Percentiles rank a stretch among this genome's conserved stretches.
These are phyloP conservation scores for Callosobruchus maculatus DNA, from an alignment of 2,888 invertebrate species.

Conservation along the genomic window DNA sequence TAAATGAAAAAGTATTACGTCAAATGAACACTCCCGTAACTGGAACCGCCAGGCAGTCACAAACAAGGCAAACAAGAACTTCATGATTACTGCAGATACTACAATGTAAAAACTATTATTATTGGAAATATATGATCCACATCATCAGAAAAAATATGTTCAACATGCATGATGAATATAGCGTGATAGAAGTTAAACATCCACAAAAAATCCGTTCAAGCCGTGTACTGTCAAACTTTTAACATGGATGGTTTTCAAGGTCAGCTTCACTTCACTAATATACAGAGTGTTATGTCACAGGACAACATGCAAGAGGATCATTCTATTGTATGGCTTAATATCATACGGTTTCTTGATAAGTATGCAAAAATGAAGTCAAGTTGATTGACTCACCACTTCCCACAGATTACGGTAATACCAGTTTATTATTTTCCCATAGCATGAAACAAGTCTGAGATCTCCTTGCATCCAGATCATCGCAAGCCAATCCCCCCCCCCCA, in stretches of 20 bases:
- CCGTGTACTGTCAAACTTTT: not conserved
- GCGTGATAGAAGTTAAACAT: not conserved
- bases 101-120: not conserved
- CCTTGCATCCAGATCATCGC: too few relatives aligned
- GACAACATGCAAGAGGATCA: too few relatives aligned
- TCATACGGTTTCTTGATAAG: too few relatives aligned
- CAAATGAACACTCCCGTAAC: not conserved
- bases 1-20: not conserved
- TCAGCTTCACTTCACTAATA: not conserved
- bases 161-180: not conserved
- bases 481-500: too few relatives aligned
- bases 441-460: too few relatives aligned
- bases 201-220: not conserved
- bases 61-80: not conserved
- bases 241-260: not conserved
- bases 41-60: not conserved
- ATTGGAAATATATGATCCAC: not conserved
- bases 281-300: not conserved
- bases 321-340: too few relatives aligned
- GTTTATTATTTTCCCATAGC: too few relatives aligned
- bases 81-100: not conserved
- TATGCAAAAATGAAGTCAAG: too few relatives aligned
- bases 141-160: not conserved
- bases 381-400: too few relatives aligned
- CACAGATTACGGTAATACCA: too few relatives aligned